phyloP scores from a whole-genome alignment of 1,140 invertebrate species.

The Cepaea nemoralis region DNA sequence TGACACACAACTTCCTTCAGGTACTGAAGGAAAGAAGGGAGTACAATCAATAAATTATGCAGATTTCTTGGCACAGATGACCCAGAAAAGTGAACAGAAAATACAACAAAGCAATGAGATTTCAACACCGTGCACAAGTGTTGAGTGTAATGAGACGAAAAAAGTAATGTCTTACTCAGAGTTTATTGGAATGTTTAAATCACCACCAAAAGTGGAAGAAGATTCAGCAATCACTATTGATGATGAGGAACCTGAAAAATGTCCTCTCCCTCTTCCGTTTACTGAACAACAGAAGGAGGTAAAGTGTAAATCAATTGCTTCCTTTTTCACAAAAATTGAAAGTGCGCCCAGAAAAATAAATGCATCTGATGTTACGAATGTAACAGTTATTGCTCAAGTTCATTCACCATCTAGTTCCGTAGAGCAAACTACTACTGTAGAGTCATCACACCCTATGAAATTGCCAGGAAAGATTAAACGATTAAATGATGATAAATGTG shows the following conservation, averaged over 20 bases:
- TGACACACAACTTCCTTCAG: neutral
- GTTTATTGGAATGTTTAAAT: slow-evolving; percentile 21
- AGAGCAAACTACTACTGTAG: neutral
- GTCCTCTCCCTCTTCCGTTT: neutral
- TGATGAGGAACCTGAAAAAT: neutral
- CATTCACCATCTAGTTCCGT: neutral
- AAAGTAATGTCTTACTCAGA: slow-evolving; percentile 8
- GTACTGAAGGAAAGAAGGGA: neutral
- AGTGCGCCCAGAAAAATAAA: neutral
- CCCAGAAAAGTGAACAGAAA: neutral
- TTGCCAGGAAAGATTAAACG: neutral
- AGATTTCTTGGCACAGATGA: neutral
- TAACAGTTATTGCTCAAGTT: neutral
- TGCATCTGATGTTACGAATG: neutral
- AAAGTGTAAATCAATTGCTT: slow-evolving; percentile 18
- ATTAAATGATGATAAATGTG: neutral
- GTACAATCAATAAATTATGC: neutral
- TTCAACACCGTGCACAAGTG: neutral
- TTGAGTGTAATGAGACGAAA: neutral
- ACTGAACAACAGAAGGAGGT: neutral
- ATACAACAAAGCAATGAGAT: neutral
- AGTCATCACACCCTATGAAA: neutral
- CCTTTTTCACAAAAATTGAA: neutral
- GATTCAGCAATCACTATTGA: neutral
- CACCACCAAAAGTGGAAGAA: neutral